phyloP scores from a whole-genome alignment of 2,797 vertebrate species.

The Phoxinus dragarum region DNA sequence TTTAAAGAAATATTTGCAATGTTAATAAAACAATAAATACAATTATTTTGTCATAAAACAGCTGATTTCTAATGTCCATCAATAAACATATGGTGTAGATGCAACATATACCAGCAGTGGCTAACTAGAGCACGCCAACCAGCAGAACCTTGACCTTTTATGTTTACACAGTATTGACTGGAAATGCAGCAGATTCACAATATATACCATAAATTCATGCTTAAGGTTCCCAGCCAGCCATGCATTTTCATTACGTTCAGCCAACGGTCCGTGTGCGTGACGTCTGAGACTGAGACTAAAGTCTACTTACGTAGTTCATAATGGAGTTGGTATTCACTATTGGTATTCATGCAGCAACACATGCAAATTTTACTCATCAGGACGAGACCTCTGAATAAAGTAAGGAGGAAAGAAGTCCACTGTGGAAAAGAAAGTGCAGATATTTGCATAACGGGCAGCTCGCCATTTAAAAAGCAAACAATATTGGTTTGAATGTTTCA shows the following conservation, averaged over 20 bases:
- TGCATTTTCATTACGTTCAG: not conserved
- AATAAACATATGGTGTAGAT: not conserved
- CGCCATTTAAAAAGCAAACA: constrained; percentile 42
- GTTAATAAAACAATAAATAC: too few relatives aligned
- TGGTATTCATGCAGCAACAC: not conserved
- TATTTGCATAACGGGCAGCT: constrained; percentile 46
- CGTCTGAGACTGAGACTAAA: not conserved
- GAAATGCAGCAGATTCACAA: not conserved
- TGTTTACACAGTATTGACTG: not conserved
- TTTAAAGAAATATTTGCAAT: too few relatives aligned
- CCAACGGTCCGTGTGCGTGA: not conserved
- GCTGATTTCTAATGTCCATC: not conserved
- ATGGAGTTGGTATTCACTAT: constrained; percentile 2
- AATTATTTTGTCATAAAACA: not conserved
- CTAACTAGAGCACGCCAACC: not conserved
- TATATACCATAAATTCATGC: not conserved
- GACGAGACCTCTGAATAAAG: constrained; percentile 22
- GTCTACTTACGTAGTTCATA: not conserved
- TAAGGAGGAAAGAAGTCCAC: not conserved
- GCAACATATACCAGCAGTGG: not conserved
- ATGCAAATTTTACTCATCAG: constrained; percentile 30
- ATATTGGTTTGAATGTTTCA: constrained; percentile 35
- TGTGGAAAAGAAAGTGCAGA: not conserved
- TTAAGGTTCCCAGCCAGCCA: not conserved
- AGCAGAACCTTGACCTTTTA: not conserved